Evolutionary conservation across 2,797 vertebrate genomes (phyloP).

Genomic region (Sebastes iracundus): DNA sequence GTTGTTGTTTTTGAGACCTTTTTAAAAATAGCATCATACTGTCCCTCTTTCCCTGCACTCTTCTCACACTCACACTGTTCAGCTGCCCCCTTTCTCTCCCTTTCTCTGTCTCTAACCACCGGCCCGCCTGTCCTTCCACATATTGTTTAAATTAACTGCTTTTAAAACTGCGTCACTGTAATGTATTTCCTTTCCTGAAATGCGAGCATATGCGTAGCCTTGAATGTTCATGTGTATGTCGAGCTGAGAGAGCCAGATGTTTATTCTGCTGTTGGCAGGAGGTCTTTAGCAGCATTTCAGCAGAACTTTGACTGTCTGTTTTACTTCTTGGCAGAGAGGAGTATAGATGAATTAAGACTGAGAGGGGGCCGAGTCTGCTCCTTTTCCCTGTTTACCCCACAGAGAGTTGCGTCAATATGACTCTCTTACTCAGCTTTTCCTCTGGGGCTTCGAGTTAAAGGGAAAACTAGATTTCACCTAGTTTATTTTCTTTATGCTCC

Average conservation of each 20-base stretch:
- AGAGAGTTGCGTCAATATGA: slow-evolving; percentile 4
- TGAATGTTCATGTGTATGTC: background rate
- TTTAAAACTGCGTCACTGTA: slow-evolving; percentile 52
- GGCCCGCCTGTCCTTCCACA: slow-evolving; percentile 20
- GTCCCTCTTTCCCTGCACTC: background rate
- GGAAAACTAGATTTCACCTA: background rate
- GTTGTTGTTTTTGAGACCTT: background rate
- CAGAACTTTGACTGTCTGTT: slow-evolving; percentile 57
- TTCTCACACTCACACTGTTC: background rate
- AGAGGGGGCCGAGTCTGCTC: slow-evolving; percentile 8
- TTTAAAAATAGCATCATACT: background rate
- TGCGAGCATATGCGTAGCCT: slow-evolving; percentile 3
- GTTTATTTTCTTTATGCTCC: background rate
- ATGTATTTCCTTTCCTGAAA: slow-evolving; percentile 2
- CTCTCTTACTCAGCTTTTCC: background rate
- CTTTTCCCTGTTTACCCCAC: slow-evolving; percentile 24
- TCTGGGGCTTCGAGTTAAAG: background rate
- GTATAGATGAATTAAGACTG: background rate
- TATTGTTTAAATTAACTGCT: slow-evolving; percentile 65
- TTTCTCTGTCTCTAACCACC: background rate
- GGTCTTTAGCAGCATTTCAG: slow-evolving; percentile 23
- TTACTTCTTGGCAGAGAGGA: slow-evolving; percentile 22
- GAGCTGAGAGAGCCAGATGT: slow-evolving; percentile 50
- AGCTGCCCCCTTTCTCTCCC: background rate
- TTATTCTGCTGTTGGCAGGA: slow-evolving; percentile 49